Conservation (phyloP, 2,797 vertebrate genomes). For the Hydrophis major region DNA sequence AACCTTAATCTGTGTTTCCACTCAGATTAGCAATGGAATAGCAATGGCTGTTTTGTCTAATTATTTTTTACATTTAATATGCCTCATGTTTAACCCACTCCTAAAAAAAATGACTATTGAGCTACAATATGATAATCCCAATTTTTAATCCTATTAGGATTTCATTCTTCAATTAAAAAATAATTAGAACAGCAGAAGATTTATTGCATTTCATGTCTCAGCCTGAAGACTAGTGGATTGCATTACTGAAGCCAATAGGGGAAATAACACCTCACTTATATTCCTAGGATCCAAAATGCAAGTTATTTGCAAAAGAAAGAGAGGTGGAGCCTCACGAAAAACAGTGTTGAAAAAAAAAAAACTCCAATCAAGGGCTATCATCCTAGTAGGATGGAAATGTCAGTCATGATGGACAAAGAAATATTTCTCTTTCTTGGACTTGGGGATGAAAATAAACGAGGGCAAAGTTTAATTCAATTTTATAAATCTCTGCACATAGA, state of each 20-base stretch:
- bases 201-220: background rate
- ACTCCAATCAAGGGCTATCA: background rate
- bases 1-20: background rate
- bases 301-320: background rate
- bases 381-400: background rate
- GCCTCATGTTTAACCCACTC: background rate
- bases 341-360: background rate
- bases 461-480: background rate
- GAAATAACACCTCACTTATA: background rate
- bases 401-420: background rate
- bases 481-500: background rate
- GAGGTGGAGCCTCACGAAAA: background rate
- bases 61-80: background rate
- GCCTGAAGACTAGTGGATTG: background rate
- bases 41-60: background rate
- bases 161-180: background rate
- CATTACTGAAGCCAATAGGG: background rate
- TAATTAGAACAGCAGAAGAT: background rate
- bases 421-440: background rate
- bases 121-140: background rate
- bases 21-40: background rate
- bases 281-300: background rate
- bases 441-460: background rate
- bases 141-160: background rate
- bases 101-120: background rate